Percentiles rank a stretch among this genome's conserved stretches.
These are phyloP conservation scores for Ibycter americanus DNA, from an alignment of 2,797 vertebrate genomes.

Conservation along the genomic window DNA sequence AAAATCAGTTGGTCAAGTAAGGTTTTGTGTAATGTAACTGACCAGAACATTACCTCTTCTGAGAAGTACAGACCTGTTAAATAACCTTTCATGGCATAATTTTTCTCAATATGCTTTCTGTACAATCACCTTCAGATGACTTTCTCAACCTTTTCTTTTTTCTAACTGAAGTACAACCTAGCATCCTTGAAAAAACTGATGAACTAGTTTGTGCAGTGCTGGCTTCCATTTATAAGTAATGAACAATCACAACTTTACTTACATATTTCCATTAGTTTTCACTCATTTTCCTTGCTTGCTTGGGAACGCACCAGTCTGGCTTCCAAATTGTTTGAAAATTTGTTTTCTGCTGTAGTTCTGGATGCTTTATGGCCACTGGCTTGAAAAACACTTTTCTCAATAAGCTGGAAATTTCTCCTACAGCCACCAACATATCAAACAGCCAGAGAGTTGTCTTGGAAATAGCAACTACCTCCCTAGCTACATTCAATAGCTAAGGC, in stretches of 20 bases:
- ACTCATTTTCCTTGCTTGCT: background rate
- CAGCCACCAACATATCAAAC: background rate
- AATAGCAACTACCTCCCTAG: background rate
- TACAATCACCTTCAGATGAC: background rate
- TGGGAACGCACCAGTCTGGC: rapidly evolving
- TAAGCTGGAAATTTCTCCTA: background rate
- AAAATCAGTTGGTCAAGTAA: background rate
- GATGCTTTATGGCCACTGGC: background rate
- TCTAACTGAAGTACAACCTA: background rate
- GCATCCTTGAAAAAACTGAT: background rate
- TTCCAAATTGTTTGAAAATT: rapidly evolving
- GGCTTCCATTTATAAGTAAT: background rate
- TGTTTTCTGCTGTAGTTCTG: background rate
- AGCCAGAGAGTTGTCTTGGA: rapidly evolving
- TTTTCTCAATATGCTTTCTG: background rate
- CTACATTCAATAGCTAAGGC: background rate
- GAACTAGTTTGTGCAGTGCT: no score
- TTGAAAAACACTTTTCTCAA: background rate
- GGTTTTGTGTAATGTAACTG: background rate
- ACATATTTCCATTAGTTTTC: background rate
- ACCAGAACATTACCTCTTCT: background rate
- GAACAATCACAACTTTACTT: background rate
- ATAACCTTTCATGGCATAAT: no score
- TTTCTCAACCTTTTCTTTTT: background rate
- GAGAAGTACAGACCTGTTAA: no score